Percentiles rank a stretch among this genome's conserved stretches.
Evolutionary conservation across 1,140 invertebrate species (phyloP).

Genomic region (Anastrepha obliqua): DNA sequence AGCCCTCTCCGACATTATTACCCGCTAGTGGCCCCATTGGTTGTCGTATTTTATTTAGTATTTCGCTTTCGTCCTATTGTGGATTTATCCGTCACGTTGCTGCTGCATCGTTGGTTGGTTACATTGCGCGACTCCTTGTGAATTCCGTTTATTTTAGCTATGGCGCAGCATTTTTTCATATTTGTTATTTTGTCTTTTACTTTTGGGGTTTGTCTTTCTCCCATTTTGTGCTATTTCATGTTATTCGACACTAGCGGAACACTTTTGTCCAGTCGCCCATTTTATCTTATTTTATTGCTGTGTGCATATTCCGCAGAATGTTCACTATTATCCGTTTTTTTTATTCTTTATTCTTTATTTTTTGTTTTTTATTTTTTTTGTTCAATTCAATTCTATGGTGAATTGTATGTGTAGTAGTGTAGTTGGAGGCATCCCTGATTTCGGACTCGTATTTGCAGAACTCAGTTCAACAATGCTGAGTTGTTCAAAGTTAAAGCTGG

Average conservation of each 20-base stretch:
- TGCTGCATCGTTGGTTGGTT: conserved; percentile 1
- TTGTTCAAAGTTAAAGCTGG: conserved; percentile 22
- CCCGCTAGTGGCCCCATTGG: conserved; percentile 17
- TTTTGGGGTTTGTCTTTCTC: conserved; percentile 16
- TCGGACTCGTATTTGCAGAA: conserved; percentile 48
- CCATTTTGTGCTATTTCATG: conserved; percentile 36
- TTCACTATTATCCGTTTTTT: conserved; percentile 29
- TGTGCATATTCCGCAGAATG: conserved; percentile 47
- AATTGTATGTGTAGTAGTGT: neutral
- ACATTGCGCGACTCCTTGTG: conserved; percentile 11
- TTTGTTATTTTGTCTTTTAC: conserved; percentile 4
- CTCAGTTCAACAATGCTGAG: conserved; percentile 30
- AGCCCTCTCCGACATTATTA: neutral
- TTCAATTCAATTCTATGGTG: conserved; percentile 12
- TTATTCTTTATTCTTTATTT: neutral
- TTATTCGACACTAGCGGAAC: conserved; percentile 28
- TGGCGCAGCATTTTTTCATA: conserved; percentile 26
- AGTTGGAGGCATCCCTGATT: conserved; percentile 26
- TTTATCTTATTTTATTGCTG: conserved; percentile 27
- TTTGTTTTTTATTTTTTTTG: conserved; percentile 12
- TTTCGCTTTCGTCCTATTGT: neutral
- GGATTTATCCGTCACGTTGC: neutral
- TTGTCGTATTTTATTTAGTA: conserved; percentile 20
- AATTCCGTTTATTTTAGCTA: conserved; percentile 32
- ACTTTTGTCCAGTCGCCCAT: conserved; percentile 26